A percentile compares a stretch with the other conserved stretches of the same genome.
These are phyloP conservation scores for Pteropus rufus DNA, from an alignment of 2,797 vertebrate species.

Conservation along the genomic window DNA sequence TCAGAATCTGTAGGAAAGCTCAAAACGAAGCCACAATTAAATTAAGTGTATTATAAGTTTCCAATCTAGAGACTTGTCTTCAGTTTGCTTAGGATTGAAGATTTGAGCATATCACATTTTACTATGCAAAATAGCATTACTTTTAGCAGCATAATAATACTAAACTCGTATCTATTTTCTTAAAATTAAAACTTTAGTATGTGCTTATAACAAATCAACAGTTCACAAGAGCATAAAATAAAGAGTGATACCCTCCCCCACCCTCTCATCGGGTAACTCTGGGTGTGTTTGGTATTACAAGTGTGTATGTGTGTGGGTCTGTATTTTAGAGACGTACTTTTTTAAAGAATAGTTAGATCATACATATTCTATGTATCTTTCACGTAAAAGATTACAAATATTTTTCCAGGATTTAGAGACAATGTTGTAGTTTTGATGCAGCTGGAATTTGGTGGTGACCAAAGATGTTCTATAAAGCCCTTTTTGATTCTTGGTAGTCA, in stretches of 20 bases:
- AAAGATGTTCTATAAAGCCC: neutral
- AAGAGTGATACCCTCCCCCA: neutral
- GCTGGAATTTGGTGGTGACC: neutral
- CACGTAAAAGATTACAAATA: neutral
- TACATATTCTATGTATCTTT: neutral
- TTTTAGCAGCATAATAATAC: neutral
- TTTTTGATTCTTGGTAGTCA: neutral
- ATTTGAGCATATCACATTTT: neutral
- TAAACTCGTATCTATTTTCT: neutral
- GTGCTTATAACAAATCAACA: neutral
- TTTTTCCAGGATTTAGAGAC: neutral
- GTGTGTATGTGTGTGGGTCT: neutral
- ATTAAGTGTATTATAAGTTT: neutral
- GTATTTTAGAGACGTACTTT: neutral
- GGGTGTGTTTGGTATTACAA: neutral
- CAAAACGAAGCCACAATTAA: neutral
- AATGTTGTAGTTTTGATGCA: neutral
- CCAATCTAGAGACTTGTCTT: neutral
- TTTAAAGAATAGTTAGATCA: neutral
- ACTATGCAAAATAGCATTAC: neutral
- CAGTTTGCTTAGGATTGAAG: neutral
- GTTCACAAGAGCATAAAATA: neutral
- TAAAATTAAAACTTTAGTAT: neutral
- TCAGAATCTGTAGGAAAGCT: neutral
- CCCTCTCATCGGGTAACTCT: fast-evolving